Conservation (phyloP, 92 coral and sea anemone species). For the Muricea muricata region DNA sequence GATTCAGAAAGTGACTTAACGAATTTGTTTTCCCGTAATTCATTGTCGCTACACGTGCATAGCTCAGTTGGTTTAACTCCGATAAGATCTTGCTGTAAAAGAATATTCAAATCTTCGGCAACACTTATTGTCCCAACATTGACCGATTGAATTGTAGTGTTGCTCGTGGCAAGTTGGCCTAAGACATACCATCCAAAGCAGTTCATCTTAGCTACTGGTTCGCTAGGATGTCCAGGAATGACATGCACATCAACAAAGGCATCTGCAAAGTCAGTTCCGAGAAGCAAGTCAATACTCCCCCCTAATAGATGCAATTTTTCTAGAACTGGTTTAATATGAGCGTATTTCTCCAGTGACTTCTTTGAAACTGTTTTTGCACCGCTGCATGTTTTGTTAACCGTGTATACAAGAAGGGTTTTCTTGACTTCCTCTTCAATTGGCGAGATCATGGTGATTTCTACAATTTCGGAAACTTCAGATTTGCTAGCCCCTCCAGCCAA, state of each 20-base stretch:
- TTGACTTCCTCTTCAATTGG: neutral
- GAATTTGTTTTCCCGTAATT: slow-evolving; percentile 55
- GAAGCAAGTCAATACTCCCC: slow-evolving; percentile 25
- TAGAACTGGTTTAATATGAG: slow-evolving; percentile 7
- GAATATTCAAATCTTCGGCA: neutral
- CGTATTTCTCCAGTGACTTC: neutral
- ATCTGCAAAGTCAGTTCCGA: slow-evolving; percentile 37
- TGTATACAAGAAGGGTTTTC: slow-evolving; percentile 7
- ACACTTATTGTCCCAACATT: neutral
- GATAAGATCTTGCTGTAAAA: slow-evolving; percentile 39
- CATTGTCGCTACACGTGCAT: slow-evolving; percentile 50
- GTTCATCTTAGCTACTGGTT: slow-evolving; percentile 28
- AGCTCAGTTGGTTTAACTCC: slow-evolving; percentile 65
- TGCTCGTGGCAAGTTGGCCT: slow-evolving; percentile 1
- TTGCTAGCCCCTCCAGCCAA: slow-evolving; percentile 25
- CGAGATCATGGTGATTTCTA: slow-evolving; percentile 25
- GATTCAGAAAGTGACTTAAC: slow-evolving; percentile 54
- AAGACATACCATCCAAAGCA: slow-evolving; percentile 40
- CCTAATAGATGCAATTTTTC: slow-evolving; percentile 37
- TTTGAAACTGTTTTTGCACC: slow-evolving; percentile 22
- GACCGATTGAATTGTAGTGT: neutral
- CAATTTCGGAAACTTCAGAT: slow-evolving; percentile 38
- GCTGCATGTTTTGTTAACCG: slow-evolving; percentile 38
- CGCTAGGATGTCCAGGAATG: slow-evolving; percentile 3
- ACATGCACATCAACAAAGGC: slow-evolving; percentile 27